Evolutionary conservation across 2,888 invertebrate genomes (phyloP), one percentile per base, ranked within the genome.

Genomic region (Melipona bicolor): DNA sequence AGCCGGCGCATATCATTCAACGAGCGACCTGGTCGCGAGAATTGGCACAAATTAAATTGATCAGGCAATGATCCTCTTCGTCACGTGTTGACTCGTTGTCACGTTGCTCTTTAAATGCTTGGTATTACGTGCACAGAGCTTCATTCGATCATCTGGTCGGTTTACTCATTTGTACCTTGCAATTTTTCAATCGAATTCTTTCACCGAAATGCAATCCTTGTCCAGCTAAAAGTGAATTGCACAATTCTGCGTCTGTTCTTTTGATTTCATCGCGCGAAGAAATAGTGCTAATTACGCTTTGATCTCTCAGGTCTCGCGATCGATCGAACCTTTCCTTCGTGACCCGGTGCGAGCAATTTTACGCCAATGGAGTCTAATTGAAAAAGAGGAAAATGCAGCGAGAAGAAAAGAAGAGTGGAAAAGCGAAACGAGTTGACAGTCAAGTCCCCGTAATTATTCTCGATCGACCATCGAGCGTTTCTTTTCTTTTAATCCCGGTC

Each of bases 41-140:
- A 90, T 91, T 90, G 91, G 88, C 90, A 90, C 88, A 88, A 91
- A 91, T 91, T 91, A 85, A 86, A 75, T 77, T 83, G 75, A 82
- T 86, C 79, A 84, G 83, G 76, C 65, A 68, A 86, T 77, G 73
- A 84, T 84, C 61, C 70, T 43, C 56, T 61, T 61, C 50, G 36
- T 73, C 59, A 49, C 65, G 61, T 32, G 32, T 32, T n/a, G 21
- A 65, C 64, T 65, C 6, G 32, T 1, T 19, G 36, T 36, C 21
- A n/a, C 32, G 17, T 64, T 50, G 43, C 1, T 65, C n/a, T 61
- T 36, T 73, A 56, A 50, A 32, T 32, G 73, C 56, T 13, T 36
- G 11, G 4, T 19, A 19, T 71, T 43, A 36, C 11, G 4, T 24
- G 11, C 11, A 4, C 24, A 43, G 4, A 59, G 5, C 5, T 59